These are phyloP conservation scores for Apodemus sylvaticus DNA, from an alignment of 2,113 vertebrate species.

Conservation along the genomic window DNA sequence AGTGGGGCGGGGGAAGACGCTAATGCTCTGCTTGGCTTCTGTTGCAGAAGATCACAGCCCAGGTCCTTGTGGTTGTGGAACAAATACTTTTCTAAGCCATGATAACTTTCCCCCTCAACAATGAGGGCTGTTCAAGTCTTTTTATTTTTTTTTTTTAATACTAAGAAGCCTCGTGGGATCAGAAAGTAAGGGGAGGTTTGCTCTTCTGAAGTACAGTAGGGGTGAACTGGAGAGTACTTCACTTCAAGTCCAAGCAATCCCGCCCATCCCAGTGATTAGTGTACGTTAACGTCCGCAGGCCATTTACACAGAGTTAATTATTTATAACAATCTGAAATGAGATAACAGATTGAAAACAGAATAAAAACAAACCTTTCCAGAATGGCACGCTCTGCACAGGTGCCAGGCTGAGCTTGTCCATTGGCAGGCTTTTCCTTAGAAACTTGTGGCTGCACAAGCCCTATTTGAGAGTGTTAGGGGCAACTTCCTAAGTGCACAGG, in stretches of 20 bases:
- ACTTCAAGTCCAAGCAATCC: background rate
- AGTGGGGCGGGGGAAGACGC: background rate
- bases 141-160: background rate
- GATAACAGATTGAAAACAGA: background rate
- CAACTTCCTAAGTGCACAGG: no score
- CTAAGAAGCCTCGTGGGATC: background rate
- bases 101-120: background rate
- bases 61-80: background rate
- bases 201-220: background rate
- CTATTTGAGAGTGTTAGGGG: background rate
- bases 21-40: background rate
- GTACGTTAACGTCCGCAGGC: background rate
- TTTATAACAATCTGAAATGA: background rate
- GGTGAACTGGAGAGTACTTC: background rate
- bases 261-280: background rate
- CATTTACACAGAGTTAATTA: background rate
- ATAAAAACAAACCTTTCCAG: background rate
- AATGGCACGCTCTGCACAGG: rapidly evolving
- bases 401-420: background rate
- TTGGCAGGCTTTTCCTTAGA: background rate
- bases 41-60: background rate
- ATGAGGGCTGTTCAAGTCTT: background rate
- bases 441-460: no score
- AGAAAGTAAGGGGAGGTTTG: background rate
- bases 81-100: background rate